Conservation (phyloP, 2,797 vertebrate genomes). For the Erethizon dorsatum region DNA sequence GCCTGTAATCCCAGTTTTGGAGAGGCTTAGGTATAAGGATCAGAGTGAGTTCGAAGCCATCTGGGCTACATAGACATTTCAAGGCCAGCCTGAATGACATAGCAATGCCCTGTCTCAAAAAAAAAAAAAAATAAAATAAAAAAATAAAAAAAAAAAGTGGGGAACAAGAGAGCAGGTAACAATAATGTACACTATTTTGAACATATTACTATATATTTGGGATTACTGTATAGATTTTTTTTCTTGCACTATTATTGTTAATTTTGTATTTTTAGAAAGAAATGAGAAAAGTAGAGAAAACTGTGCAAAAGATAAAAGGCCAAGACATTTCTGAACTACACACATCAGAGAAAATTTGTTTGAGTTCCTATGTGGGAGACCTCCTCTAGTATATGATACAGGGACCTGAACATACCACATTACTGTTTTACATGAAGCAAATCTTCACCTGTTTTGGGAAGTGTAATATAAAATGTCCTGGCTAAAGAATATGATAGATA, state of each 20-base stretch:
- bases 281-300: not conserved
- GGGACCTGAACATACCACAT: not conserved
- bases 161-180: not conserved
- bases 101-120: not conserved
- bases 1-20: not conserved
- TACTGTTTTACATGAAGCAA: not conserved
- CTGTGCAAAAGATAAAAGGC: not conserved
- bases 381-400: rapidly evolving
- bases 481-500: not conserved
- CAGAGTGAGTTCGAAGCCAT: not conserved
- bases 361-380: not conserved
- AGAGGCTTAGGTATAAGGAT: not conserved
- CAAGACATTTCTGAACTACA: not conserved
- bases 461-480: not conserved
- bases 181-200: not conserved
- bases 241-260: not conserved
- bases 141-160: rapidly evolving
- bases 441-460: not conserved
- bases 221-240: not conserved
- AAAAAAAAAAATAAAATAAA: too few species aligned
- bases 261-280: not conserved
- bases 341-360: not conserved
- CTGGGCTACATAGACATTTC: not conserved
- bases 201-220: not conserved
- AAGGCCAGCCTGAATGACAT: not conserved